Base-by-base conservation (phyloP, 2,888 invertebrate genomes). In the Baronia brevicornis region DNA sequence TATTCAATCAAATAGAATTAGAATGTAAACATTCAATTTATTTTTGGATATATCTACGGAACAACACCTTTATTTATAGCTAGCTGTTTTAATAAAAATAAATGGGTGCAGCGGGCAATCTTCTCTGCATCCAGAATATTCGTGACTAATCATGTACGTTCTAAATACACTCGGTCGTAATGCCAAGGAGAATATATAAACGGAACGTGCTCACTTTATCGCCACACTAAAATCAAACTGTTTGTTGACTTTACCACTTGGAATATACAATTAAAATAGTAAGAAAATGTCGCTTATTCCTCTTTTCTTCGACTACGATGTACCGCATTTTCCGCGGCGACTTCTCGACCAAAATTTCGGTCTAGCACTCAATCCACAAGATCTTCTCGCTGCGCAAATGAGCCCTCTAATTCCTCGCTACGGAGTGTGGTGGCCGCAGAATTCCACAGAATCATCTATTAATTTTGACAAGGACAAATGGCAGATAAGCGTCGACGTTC, bases 401-500 rank as follows among this genome's bases (percentile, higher is more conserved):
- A 67, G 59, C 20, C 73, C 72, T 0, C 30, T 73, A 7, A 28
- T 63, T 1, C 51, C 73, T 2, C 54, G 62, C 1, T 43, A 60
- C 9, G 60, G 59, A 30, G 23, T 37, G 7, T 60, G 67, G 2
- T 85, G 84, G 63, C 79, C 77, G 62, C 67, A 65, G 0, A 58
- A 51, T 28, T 85, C 77, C 43, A 67, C 78, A 3, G 79, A 72
- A 0, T 86, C 85, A 1, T 74, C 78, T 5, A 80, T 89, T 36
- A 77, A 84, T 29, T 57, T 65, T 7, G 86, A 87, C 41, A 80
- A 85, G 5, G 84, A 88, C 41, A 85, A 75, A 25, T 91, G 89
- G 64, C 89, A 90, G 51, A 88, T 91, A 15, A 88, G 87, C 46
- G 73, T 93, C 39, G 93, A 94, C 51, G 92, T 93, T 0, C 89